Evolutionary conservation across 2,888 invertebrate species (phyloP).

Genomic region (Cantharis lateralis): DNA sequence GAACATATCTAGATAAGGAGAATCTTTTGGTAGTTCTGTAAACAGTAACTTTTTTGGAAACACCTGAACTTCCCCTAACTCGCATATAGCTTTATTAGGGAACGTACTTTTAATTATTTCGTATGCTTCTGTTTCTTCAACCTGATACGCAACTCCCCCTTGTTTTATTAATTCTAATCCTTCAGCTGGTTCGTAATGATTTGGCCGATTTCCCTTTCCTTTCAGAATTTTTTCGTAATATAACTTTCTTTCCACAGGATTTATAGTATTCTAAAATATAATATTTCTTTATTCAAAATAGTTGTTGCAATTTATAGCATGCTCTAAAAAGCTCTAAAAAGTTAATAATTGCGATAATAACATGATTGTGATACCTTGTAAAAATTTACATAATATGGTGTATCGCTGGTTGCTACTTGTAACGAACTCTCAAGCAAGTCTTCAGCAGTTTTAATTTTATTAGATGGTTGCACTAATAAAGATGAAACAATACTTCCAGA

Average conservation of each 20-base stretch:
- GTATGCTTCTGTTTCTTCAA: conserved; percentile 70
- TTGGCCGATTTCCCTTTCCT: conserved; percentile 37
- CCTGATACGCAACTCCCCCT: conserved; percentile 73
- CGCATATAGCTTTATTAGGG: conserved; percentile 68
- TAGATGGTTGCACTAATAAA: conserved; percentile 64
- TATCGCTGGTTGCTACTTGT: conserved; percentile 66
- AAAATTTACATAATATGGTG: conserved; percentile 65
- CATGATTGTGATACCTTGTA: conserved; percentile 52
- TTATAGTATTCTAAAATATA: conserved; percentile 67
- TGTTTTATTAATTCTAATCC: conserved; percentile 65
- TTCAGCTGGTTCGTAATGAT: conserved; percentile 60
- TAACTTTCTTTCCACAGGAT: conserved; percentile 63
- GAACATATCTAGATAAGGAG: conserved; percentile 48
- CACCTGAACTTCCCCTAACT: conserved; percentile 64
- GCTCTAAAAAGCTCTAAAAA: no score
- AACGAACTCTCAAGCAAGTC: conserved; percentile 65
- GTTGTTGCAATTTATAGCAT: no score
- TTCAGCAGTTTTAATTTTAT: conserved; percentile 62
- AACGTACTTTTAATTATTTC: conserved; percentile 69
- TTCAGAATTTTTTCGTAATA: conserved; percentile 62
- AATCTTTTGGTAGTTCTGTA: conserved; percentile 45
- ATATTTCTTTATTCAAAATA: not conserved
- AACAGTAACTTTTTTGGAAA: conserved; percentile 43
- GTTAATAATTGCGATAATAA: no score
- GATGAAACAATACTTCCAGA: conserved; percentile 72